These are phyloP conservation scores for Telmatherina bonti DNA, from an alignment of 2,797 vertebrate genomes.

Conservation along the genomic window DNA sequence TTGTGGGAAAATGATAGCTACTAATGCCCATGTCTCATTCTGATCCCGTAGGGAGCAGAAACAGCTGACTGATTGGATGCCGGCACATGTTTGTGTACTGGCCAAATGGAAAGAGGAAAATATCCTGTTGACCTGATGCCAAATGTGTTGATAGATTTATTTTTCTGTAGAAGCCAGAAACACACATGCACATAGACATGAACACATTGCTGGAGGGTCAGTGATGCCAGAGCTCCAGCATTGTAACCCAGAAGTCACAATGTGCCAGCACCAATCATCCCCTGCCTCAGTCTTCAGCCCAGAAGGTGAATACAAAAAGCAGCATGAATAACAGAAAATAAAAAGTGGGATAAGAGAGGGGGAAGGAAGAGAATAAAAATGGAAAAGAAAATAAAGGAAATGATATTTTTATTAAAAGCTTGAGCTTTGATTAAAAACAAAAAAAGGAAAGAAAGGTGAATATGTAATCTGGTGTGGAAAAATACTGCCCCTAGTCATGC, in stretches of 20 bases:
- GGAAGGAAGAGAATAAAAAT: neutral
- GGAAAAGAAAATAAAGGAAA: neutral
- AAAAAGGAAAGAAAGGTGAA: neutral
- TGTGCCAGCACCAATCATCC: slow-evolving; percentile 44
- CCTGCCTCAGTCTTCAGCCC: slow-evolving; percentile 29
- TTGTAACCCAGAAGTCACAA: slow-evolving; percentile 27
- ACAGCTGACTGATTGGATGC: slow-evolving; percentile 13
- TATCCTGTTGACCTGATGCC: slow-evolving; percentile 34
- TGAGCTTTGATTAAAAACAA: neutral
- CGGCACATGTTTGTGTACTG: neutral
- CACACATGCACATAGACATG: slow-evolving; percentile 6
- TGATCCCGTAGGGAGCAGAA: slow-evolving; percentile 36
- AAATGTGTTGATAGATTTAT: slow-evolving; percentile 25
- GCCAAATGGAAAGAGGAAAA: neutral
- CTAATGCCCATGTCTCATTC: slow-evolving; percentile 46
- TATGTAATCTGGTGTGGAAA: neutral
- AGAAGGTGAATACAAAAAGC: slow-evolving; percentile 14
- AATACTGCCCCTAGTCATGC: neutral
- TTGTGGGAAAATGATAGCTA: slow-evolving; percentile 46
- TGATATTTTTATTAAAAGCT: neutral
- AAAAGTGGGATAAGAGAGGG: neutral
- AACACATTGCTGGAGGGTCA: slow-evolving; percentile 17
- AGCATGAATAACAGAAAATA: neutral
- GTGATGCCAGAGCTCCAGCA: slow-evolving; percentile 36
- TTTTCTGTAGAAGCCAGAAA: slow-evolving; percentile 9